Conservation (phyloP, 1,140 invertebrate species). For the Arctopsyche grandis region DNA sequence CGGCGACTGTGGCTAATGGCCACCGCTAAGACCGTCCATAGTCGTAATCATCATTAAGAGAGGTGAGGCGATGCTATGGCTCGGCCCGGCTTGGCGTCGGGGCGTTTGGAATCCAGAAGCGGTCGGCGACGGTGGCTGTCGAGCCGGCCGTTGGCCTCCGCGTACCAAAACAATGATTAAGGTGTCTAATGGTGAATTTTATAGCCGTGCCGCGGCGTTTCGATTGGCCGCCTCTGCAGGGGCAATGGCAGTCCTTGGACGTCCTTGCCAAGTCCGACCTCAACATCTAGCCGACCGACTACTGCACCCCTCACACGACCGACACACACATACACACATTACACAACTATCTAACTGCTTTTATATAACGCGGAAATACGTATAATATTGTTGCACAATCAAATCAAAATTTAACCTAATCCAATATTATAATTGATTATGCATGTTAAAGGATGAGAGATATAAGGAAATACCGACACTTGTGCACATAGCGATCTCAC, state of each 20-base stretch:
- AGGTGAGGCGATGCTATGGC: neutral
- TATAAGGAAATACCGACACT: too few species aligned
- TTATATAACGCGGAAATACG: too few species aligned
- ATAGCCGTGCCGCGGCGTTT: conserved; percentile 6
- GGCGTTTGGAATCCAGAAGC: neutral
- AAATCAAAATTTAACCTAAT: too few species aligned
- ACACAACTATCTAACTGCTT: too few species aligned
- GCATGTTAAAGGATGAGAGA: too few species aligned
- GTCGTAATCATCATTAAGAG: neutral
- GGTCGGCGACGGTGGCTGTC: neutral
- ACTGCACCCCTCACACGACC: conserved; percentile 16
- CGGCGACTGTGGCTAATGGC: neutral
- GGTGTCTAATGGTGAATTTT: conserved; percentile 33
- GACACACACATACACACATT: neutral
- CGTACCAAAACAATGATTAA: conserved; percentile 36
- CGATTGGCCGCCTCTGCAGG: conserved; percentile 21
- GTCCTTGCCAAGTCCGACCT: conserved; percentile 28
- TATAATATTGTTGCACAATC: too few species aligned
- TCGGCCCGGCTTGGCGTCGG: neutral
- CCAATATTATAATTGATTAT: too few species aligned
- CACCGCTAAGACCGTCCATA: neutral
- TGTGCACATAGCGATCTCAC: too few species aligned
- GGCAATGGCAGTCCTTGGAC: conserved; percentile 42
- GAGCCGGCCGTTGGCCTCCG: neutral
- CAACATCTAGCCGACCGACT: conserved; percentile 27